Base-by-base conservation (phyloP, 1,140 invertebrate species). In the Mylabris phalerata region DNA sequence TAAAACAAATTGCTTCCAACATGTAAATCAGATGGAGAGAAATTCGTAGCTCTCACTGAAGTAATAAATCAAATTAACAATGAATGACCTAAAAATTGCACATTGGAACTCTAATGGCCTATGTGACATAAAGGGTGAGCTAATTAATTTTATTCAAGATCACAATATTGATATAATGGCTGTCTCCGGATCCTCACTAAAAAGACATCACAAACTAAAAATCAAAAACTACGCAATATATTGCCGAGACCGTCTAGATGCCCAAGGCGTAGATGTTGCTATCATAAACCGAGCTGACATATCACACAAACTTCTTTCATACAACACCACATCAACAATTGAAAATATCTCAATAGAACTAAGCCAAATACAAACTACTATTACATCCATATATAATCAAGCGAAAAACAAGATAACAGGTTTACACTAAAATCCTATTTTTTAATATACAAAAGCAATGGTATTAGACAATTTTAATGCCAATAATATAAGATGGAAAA, bases 71-170 rank as follows among this genome's bases (percentile, higher is more conserved):
- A n/a, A n/a, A n/a, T n/a, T n/a, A n/a, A n/a, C n/a, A n/a, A n/a
- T n/a, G n/a, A n/a, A n/a, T 32, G 7, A 32, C 9, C 9, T 42
- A 42, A 42, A 42, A 9, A 42, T 42, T 0, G 41, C 41, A 3
- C n/a, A 42, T 11, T 55, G 52, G 52, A 55, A 44, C 24, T 42
- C 42, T 19, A 54, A 54, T 2, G 51, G 51, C 4, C 4, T 54
- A 3, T 4, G 4, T 2, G 43, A 54, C n/a, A 54, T 46, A 54
- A 45, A 26, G 7, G 52, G 38, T n/a, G 27, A 47, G 9, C 9
- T 48, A 40, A 40, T 47, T 5, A 19, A 46, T 24, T 55, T 55
- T 39, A 7, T 55, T 9, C 27, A n/a, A 9, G 27, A n/a, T 4
- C 3, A 55, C 27, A 46, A 55, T 39, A 40, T 55, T 38, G 52